These are phyloP conservation scores for Campoletis sonorensis DNA, from an alignment of 1,140 invertebrate genomes.

Conservation along the genomic window DNA sequence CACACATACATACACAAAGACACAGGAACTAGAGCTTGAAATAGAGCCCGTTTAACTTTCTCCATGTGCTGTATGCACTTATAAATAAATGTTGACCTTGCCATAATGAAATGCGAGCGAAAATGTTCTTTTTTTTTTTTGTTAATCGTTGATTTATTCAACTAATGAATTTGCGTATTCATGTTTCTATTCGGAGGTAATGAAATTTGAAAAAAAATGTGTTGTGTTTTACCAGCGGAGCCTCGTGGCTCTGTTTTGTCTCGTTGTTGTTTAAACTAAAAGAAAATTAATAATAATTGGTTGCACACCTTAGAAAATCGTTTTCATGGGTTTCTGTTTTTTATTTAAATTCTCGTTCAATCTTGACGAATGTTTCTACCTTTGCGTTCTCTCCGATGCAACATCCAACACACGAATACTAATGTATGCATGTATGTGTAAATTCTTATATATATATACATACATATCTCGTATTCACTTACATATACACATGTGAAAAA, in stretches of 20 bases:
- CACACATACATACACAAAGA: neutral
- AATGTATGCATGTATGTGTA: conserved; percentile 10
- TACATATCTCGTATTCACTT: neutral
- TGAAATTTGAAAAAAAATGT: conserved; percentile 13
- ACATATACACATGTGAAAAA: neutral
- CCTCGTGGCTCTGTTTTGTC: conserved; percentile 36
- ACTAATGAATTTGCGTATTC: conserved; percentile 19
- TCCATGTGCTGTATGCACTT: conserved; percentile 46
- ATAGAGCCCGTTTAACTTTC: conserved; percentile 21
- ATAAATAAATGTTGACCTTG: conserved; percentile 59
- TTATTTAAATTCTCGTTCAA: conserved; percentile 26
- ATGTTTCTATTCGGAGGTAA: conserved; percentile 50
- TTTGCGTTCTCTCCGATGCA: neutral
- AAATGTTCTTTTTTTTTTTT: conserved; percentile 59
- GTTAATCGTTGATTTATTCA: conserved; percentile 59
- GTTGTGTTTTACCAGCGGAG: conserved; percentile 44
- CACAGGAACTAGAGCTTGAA: conserved; percentile 1
- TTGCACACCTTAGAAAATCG: neutral
- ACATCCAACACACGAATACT: neutral
- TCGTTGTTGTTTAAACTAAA: conserved; percentile 49
- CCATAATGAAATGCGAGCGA: conserved; percentile 57
- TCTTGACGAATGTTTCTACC: neutral
- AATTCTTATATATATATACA: too few relatives aligned
- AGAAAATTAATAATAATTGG: too few relatives aligned
- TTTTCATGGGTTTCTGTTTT: conserved; percentile 36